Base-by-base conservation (phyloP, 2,797 vertebrate species). In the Rhynchotus rufescens region DNA sequence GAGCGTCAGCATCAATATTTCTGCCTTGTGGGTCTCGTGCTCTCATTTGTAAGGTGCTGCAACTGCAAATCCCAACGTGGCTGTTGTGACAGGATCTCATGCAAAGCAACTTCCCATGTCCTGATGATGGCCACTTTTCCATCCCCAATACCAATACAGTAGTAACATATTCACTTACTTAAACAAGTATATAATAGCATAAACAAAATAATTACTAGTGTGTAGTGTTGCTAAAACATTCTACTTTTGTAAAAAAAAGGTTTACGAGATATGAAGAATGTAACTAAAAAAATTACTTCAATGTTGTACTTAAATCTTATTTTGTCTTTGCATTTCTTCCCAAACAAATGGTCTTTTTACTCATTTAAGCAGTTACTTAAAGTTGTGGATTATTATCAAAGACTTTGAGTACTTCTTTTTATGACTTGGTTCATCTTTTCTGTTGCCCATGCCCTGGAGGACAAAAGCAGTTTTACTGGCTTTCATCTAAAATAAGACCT, bases 91-190 rank as follows among this genome's bases (percentile, higher is more conserved):
- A 56, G 52, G 13, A 38, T 76, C 51, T 73, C 45, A 38, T 5
- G 9, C 16, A 9, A 73, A 67, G 21, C 1, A 2, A n/a, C 9
- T 26, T 15, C 15, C 42, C 44, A 6, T 12, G 23, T 5, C 1
- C 2, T 6, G 4, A 71, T 6, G 71, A 71, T 51, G 47, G 83
- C 42, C 5, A 15, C 8, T 65, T 49, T 23, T 22, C 5, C 40
- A 9, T 30, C 68, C 10, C 15, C 36, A 36, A 60, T 47, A 75
- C 30, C 1, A 7, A 60, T 56, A 81, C 19, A 66, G 15, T 56
- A 49, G 30, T 81, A 74, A 42, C 11, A 19, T 38, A 44, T 80
- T 69, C 67, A 73, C 16, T 54, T 30, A 30, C 30, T 56, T 82
- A 62, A 67, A 76, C 30, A 75, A 65, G 78, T 66, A n/a, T n/a